phyloP scores from a whole-genome alignment of 1,140 invertebrate genomes.

The Hycleus cichorii region DNA sequence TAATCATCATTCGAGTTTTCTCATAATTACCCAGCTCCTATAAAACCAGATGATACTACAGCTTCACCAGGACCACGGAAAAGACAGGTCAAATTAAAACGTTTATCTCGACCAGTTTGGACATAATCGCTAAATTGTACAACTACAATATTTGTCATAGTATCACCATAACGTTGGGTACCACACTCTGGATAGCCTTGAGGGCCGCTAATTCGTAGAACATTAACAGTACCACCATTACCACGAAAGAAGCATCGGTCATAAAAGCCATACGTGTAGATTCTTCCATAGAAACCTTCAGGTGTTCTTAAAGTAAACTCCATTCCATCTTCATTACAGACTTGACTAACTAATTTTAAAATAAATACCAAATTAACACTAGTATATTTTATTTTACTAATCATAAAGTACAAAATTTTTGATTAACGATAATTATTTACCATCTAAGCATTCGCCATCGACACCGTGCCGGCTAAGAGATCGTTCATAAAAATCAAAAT shows the following conservation, averaged over 20 bases:
- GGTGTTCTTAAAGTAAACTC: slow-evolving; percentile 82
- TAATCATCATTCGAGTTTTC: neutral
- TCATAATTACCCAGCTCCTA: slow-evolving; percentile 65
- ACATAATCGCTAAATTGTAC: slow-evolving; percentile 91
- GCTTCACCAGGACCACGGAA: slow-evolving; percentile 86
- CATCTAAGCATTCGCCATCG: slow-evolving; percentile 73
- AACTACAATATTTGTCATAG: slow-evolving; percentile 89
- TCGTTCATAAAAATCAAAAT: slow-evolving; percentile 83
- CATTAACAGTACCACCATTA: slow-evolving; percentile 75
- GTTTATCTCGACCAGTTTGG: slow-evolving; percentile 81
- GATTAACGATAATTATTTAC: slow-evolving; percentile 43
- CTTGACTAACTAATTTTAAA: slow-evolving; percentile 67
- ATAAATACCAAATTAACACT: slow-evolving; percentile 13
- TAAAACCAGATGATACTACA: slow-evolving; percentile 87
- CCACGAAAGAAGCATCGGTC: slow-evolving; percentile 86
- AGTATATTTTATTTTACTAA: slow-evolving; percentile 4
- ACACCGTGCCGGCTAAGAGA: slow-evolving; percentile 57
- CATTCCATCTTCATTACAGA: slow-evolving; percentile 89
- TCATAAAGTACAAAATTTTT: neutral
- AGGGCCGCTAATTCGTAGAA: slow-evolving; percentile 75
- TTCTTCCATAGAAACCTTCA: slow-evolving; percentile 80
- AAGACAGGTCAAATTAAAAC: slow-evolving; percentile 86
- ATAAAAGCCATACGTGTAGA: slow-evolving; percentile 88
- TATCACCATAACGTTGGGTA: slow-evolving; percentile 84
- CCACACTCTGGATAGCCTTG: slow-evolving; percentile 89